Conservation (phyloP, 2,797 vertebrate genomes). For the Caiman crocodilus region DNA sequence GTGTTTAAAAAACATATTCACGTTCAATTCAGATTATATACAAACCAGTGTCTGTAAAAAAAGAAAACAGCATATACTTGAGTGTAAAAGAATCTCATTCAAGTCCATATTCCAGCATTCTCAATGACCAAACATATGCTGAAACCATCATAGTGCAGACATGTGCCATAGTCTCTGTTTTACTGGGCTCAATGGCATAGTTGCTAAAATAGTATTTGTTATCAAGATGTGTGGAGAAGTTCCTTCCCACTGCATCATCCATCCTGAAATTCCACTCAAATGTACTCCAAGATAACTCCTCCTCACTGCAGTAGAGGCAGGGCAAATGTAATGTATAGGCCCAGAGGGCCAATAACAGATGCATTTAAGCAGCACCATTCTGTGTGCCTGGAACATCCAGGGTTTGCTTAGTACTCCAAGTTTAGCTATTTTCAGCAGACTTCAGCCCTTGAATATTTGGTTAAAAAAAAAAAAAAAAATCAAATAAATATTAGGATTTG, state of each 20-base stretch:
- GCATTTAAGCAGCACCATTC: slow-evolving; percentile 32
- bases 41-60: slow-evolving; percentile 75
- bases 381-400: slow-evolving; percentile 10
- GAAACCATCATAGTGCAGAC: slow-evolving; percentile 44
- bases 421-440: slow-evolving; percentile 26
- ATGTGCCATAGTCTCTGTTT: slow-evolving; percentile 5
- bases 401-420: slow-evolving; percentile 22
- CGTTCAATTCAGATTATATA: slow-evolving; percentile 76
- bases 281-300: slow-evolving; percentile 14
- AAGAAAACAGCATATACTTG: slow-evolving; percentile 61
- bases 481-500: neutral
- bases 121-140: neutral
- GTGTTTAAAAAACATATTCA: slow-evolving; percentile 78
- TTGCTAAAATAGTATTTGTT: slow-evolving; percentile 30
- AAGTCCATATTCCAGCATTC: slow-evolving; percentile 32
- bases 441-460: slow-evolving; percentile 54
- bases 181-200: slow-evolving; percentile 23
- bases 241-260: slow-evolving; percentile 9
- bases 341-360: neutral
- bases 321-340: slow-evolving; percentile 14
- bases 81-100: slow-evolving; percentile 45
- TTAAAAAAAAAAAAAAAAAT: neutral
- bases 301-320: slow-evolving; percentile 23
- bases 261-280: neutral
- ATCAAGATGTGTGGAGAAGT: slow-evolving; percentile 43